A percentile compares a stretch with the other conserved stretches of the same genome.
phyloP scores from a whole-genome alignment of 2,888 invertebrate species.

The Aromia moschata region DNA sequence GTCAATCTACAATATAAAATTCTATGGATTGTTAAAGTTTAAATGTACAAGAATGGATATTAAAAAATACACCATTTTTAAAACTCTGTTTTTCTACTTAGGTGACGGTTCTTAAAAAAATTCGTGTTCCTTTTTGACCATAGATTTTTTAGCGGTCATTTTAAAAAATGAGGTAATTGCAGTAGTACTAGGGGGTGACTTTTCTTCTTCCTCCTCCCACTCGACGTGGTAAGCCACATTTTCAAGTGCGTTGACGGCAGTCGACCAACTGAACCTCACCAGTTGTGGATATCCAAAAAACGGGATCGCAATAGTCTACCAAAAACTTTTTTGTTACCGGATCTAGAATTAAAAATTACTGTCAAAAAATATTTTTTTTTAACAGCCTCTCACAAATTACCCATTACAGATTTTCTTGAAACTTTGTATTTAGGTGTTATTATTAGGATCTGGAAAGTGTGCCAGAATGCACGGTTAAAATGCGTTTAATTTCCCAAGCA shows the following conservation, averaged over 20 bases:
- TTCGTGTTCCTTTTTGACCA: conserved; percentile 66
- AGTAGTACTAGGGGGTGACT: conserved; percentile 50
- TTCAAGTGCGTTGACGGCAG: conserved; percentile 83
- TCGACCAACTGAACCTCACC: conserved; percentile 98
- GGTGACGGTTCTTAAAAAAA: conserved; percentile 74
- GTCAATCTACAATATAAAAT: too few species aligned
- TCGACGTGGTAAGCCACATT: conserved; percentile 76
- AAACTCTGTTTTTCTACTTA: conserved; percentile 67
- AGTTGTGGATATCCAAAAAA: conserved; percentile 96
- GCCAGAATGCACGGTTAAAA: too few species aligned
- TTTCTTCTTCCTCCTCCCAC: conserved; percentile 69
- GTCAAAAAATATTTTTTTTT: too few species aligned
- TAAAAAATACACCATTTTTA: conserved; percentile 51
- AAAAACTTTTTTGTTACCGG: conserved; percentile 94
- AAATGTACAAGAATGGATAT: too few species aligned
- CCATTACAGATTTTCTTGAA: too few species aligned
- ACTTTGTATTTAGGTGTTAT: too few species aligned
- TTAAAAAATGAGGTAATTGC: conserved; percentile 63
- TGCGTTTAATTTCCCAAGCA: too few species aligned
- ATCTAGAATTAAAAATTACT: conserved; percentile 69
- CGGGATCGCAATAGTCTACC: conserved; percentile 78
- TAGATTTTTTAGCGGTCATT: conserved; percentile 42
- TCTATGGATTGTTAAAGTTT: too few species aligned
- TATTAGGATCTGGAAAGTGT: too few species aligned
- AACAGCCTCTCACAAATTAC: background rate